These are phyloP conservation scores for Myotis planiceps DNA, from an alignment of 2,797 vertebrate genomes.

Conservation along the genomic window DNA sequence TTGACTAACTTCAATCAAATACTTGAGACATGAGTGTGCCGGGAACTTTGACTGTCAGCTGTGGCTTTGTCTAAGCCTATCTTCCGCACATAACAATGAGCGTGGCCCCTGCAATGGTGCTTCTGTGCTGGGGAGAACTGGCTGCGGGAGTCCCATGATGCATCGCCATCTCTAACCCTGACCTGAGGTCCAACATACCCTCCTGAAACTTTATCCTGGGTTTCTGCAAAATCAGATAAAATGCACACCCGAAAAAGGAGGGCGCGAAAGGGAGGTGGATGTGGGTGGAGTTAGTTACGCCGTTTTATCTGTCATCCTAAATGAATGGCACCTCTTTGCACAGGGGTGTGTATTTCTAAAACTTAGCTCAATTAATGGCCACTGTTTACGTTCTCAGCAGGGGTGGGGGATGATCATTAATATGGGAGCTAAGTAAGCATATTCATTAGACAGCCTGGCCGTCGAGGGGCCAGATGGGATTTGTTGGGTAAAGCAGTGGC, in stretches of 20 bases:
- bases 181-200: neutral
- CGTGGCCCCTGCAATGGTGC: fast-evolving
- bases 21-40: neutral
- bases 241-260: neutral
- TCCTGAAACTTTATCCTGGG: neutral
- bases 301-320: neutral
- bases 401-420: neutral
- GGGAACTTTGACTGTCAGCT: neutral
- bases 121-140: neutral
- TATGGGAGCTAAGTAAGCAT: neutral
- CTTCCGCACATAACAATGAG: neutral
- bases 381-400: neutral
- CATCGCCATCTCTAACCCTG: neutral
- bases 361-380: neutral
- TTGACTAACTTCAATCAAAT: neutral
- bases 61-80: neutral
- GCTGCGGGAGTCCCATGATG: neutral
- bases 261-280: fast-evolving
- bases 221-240: neutral
- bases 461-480: neutral
- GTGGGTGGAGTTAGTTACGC: neutral
- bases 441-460: neutral
- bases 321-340: neutral
- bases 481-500: neutral
- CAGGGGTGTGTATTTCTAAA: neutral